A percentile compares a stretch with the other conserved stretches of the same genome.
Conservation (phyloP, 2,797 vertebrate genomes). For the Hapalemur alaotrensis region DNA sequence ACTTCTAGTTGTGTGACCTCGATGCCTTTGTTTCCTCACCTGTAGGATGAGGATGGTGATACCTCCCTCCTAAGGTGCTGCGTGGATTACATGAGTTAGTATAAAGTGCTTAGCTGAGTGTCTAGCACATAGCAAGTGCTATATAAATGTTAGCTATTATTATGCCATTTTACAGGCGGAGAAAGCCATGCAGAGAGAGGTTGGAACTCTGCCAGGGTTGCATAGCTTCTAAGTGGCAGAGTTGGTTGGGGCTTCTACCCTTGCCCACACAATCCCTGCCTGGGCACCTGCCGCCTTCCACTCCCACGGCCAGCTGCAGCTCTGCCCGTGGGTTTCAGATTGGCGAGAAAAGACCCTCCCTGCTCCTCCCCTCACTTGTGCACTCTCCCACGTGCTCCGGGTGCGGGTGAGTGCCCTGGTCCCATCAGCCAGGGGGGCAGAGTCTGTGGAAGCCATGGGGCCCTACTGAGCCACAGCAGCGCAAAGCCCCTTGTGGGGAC, state of each 20-base stretch:
- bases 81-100: not conserved
- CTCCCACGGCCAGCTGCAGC: not conserved
- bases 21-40: not conserved
- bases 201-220: not conserved
- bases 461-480: not conserved
- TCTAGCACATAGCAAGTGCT: too few species aligned
- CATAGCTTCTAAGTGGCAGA: not conserved
- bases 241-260: not conserved
- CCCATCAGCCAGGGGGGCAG: not conserved
- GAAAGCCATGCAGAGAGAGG: not conserved
- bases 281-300: not conserved
- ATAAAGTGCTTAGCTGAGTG: not conserved
- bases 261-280: not conserved
- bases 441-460: not conserved
- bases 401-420: not conserved
- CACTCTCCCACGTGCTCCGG: not conserved
- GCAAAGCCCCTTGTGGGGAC: not conserved
- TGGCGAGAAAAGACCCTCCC: not conserved
- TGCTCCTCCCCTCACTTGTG: not conserved
- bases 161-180: not conserved
- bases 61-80: not conserved
- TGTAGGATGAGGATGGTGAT: not conserved
- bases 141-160: too few species aligned
- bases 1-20: not conserved
- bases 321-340: rapidly evolving